A percentile compares a stretch with the other conserved stretches of the same genome.
Evolutionary conservation across 2,113 vertebrate genomes (phyloP).

Genomic region (Catharus minimus): DNA sequence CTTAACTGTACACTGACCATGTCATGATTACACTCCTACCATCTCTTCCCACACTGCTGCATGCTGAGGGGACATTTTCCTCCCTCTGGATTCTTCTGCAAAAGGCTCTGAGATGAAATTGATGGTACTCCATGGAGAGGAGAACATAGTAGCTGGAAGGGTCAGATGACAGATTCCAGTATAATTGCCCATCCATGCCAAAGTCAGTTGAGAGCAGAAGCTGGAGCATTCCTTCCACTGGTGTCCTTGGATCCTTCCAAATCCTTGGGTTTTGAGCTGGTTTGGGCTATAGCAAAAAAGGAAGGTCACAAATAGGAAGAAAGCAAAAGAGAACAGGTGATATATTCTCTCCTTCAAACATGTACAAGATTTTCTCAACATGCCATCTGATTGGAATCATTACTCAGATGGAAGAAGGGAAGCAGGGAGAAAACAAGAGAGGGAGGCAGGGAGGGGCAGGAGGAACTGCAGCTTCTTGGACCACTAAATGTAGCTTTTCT

Average conservation of each 20-base stretch:
- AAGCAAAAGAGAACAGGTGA: neutral
- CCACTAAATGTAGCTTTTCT: neutral
- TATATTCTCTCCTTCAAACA: neutral
- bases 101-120: neutral
- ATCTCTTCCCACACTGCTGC: neutral
- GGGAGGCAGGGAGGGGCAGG: fast-evolving
- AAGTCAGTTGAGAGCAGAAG: neutral
- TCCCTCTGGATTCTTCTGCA: neutral
- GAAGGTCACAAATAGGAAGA: neutral
- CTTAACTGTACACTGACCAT: neutral
- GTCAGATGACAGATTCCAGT: neutral
- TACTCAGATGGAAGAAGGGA: neutral
- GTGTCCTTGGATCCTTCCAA: neutral
- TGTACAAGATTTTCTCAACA: neutral
- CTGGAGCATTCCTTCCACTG: neutral
- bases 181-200: neutral
- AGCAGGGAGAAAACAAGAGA: neutral
- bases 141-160: neutral
- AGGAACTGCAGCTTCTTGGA: neutral
- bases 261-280: neutral
- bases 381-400: neutral
- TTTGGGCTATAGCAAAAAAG: neutral
- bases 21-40: neutral
- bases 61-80: neutral
- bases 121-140: neutral